A percentile compares a stretch with the other conserved stretches of the same genome.
Conservation (phyloP, 2,113 vertebrate genomes). For the Nibea coibor region DNA sequence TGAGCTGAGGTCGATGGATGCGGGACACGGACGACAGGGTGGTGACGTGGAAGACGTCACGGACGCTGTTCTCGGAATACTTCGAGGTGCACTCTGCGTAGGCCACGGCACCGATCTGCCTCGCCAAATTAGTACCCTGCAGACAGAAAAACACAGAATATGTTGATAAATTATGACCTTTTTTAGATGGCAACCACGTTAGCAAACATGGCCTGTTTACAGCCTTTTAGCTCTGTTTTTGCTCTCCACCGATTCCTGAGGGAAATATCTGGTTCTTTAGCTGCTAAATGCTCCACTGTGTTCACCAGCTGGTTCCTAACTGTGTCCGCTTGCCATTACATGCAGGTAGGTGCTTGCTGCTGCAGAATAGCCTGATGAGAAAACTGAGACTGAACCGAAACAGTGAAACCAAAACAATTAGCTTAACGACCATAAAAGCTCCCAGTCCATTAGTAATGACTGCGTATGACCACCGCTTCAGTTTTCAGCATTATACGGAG, state of each 20-base stretch:
- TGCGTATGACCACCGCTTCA: background rate
- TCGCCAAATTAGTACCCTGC: constrained; percentile 91
- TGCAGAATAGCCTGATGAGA: too few relatives aligned
- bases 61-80: constrained; percentile 94
- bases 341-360: too few relatives aligned
- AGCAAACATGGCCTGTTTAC: background rate
- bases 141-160: constrained; percentile 10
- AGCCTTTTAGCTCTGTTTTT: background rate
- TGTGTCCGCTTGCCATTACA: too few relatives aligned
- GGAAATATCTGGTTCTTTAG: background rate
- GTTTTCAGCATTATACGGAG: background rate
- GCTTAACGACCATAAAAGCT: background rate
- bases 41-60: constrained; percentile 94
- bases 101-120: constrained; percentile 93
- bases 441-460: background rate
- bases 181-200: too few relatives aligned
- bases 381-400: background rate
- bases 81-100: constrained; percentile 94
- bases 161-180: background rate
- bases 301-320: too few relatives aligned
- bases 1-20: constrained; percentile 84
- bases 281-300: too few relatives aligned
- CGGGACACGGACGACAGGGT: constrained; percentile 89
- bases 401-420: background rate
- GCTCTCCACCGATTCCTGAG: background rate